Evolutionary conservation across 1,140 invertebrate species (phyloP).

Genomic region (Chironomus tepperi): DNA sequence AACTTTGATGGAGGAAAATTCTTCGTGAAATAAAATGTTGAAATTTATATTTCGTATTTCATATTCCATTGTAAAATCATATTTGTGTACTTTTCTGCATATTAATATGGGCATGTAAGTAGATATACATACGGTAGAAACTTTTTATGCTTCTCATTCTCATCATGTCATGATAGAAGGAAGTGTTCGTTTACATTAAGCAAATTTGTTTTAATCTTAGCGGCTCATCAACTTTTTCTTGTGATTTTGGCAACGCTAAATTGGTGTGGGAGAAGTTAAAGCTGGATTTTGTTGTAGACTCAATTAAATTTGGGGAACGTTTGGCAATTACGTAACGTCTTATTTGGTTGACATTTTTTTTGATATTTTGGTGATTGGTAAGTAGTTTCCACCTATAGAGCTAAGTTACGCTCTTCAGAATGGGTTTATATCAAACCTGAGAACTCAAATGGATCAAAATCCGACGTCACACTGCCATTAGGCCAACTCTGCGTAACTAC

Average conservation of each 20-base stretch:
- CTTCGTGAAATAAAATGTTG: not conserved
- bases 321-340: no score
- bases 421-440: no score
- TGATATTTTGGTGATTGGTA: no score
- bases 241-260: not conserved
- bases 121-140: not conserved
- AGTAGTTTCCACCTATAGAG: no score
- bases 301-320: not conserved
- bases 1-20: not conserved
- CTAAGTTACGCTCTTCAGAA: no score
- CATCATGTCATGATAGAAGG: not conserved
- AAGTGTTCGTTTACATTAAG: conserved; percentile 4
- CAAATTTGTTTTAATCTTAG: not conserved
- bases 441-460: no score
- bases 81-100: not conserved
- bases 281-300: not conserved
- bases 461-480: no score
- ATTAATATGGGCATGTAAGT: not conserved
- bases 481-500: no score
- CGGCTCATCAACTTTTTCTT: not conserved
- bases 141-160: not conserved
- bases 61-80: conserved; percentile 6
- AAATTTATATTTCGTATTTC: not conserved
- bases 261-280: not conserved
- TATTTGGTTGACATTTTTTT: no score